Evolutionary conservation across 1,140 invertebrate species (phyloP).

Genomic region (Drosophila ananassae): DNA sequence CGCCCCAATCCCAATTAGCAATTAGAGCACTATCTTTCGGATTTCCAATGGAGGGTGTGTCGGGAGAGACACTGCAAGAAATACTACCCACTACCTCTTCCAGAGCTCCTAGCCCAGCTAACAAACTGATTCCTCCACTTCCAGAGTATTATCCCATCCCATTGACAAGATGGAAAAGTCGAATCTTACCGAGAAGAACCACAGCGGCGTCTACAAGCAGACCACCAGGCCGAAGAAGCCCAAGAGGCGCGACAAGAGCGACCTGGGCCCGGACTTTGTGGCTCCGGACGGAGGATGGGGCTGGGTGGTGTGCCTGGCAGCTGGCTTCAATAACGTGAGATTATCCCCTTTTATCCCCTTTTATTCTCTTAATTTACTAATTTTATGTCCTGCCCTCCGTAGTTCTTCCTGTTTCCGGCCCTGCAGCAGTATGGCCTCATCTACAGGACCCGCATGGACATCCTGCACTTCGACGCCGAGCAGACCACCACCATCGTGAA

Average conservation of each 20-base stretch:
- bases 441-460: conserved; percentile 86
- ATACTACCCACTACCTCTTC: no score
- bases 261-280: conserved; percentile 78
- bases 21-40: conserved; percentile 68
- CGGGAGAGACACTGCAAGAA: no score
- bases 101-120: no score
- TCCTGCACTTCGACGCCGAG: conserved; percentile 86
- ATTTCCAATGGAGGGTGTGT: conserved; percentile 39
- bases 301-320: conserved; percentile 80
- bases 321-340: conserved; percentile 73
- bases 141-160: not conserved
- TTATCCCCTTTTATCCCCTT: no score
- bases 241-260: conserved; percentile 76
- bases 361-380: not conserved
- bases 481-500: conserved; percentile 88
- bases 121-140: conserved; percentile 3
- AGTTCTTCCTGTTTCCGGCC: conserved; percentile 87
- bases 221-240: conserved; percentile 75
- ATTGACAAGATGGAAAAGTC: conserved; percentile 55
- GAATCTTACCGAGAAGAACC: conserved; percentile 69
- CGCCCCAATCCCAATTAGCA: conserved; percentile 63
- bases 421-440: conserved; percentile 88
- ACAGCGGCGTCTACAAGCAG: conserved; percentile 66
- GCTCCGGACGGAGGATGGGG: conserved; percentile 83
- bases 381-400: not conserved